Conservation (phyloP, 2,797 vertebrate genomes). For the Pitangus sulphuratus region DNA sequence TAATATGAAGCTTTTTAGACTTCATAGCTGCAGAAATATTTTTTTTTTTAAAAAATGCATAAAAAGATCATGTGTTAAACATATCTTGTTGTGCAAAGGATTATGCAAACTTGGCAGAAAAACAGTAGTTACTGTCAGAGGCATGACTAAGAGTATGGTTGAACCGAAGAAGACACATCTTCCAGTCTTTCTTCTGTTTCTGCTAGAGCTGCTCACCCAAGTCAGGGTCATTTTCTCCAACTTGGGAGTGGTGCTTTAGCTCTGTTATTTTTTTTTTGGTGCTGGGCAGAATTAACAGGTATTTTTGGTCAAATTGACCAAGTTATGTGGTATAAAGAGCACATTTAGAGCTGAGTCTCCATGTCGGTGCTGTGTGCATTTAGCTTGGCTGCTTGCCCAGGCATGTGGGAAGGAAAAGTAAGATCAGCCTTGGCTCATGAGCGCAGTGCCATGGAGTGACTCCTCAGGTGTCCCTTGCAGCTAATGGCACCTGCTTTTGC, state of each 20-base stretch:
- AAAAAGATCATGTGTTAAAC: neutral
- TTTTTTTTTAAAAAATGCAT: neutral
- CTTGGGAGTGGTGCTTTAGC: neutral
- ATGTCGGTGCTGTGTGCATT: neutral
- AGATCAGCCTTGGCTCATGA: neutral
- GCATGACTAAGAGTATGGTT: neutral
- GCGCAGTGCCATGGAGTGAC: neutral
- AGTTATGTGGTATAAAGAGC: neutral
- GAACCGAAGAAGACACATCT: neutral
- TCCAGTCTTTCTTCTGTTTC: neutral
- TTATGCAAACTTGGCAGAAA: neutral
- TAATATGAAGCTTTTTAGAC: neutral
- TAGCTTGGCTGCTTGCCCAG: slow-evolving; percentile 1
- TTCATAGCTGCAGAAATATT: neutral
- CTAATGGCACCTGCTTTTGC: neutral
- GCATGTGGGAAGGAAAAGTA: neutral
- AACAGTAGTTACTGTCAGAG: neutral
- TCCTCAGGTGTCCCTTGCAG: neutral
- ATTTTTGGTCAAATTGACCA: neutral
- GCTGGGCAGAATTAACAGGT: accelerated
- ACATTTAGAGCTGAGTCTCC: neutral
- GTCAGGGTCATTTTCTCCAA: neutral
- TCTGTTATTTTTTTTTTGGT: neutral
- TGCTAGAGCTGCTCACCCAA: neutral
- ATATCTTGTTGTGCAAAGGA: neutral